Evolutionary conservation across 2,797 vertebrate genomes (phyloP), one percentile per base, ranked within the genome.

Genomic region (Cyprinodon diabolis): DNA sequence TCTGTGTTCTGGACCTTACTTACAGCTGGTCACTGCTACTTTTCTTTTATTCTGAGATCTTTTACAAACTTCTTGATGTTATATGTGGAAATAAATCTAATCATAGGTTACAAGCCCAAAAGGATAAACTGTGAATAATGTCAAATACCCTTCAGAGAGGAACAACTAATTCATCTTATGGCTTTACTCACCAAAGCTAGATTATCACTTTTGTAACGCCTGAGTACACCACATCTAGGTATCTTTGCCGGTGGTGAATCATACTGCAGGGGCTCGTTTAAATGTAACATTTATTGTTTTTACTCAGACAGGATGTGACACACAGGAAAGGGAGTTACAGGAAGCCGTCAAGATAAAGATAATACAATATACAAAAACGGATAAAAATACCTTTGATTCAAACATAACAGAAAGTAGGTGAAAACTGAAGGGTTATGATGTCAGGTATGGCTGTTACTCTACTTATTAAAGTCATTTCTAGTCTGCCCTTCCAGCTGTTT

Each of bases 401-500:
- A 48, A n/a, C 37, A 57, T 10, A 37, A 62, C 11, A 17, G 37
- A 63, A 63, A 40, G 19, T 63, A 40, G 21, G 19, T 8, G 69
- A 62, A 75, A 25, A 62, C 17, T 68, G 69, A 25, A 48, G 35
- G 69, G 62, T 75, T 66, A 80, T 72, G 54, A 69, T 21, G 68
- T 47, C 76, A 76, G 80, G 85, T 57, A 68, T 4, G 0, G 72
- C 57, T 85, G 69, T 71, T 1, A 77, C 75, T 77, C 45, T 21
- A 45, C 76, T 87, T 86, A 85, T 83, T 85, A 37, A 47, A 37
- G 69, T 43, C 60, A 17, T 62, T 80, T 76, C 68, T 70, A 47
- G 71, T 78, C 19, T 43, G 56, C 11, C 72, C 76, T 65, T 56
- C 76, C 84, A 84, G 88, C 89, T 89, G 87, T 78, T 88, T 63